Conservation (phyloP, 30 jellyfish, hydroid and myxozoan genomes). For the Mastigias papua region DNA sequence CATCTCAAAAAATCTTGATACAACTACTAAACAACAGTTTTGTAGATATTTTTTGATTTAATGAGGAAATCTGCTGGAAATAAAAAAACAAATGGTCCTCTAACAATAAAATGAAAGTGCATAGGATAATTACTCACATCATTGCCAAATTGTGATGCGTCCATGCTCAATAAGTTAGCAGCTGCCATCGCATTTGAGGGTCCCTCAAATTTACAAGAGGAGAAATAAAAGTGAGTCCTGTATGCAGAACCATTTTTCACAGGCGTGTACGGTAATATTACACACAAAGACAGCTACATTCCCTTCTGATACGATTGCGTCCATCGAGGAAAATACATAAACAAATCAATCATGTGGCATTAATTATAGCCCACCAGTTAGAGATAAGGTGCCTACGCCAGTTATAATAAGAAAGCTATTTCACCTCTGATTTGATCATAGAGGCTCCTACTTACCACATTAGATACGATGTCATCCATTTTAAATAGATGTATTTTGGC, state of each 20-base stretch:
- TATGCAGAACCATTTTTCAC: background rate
- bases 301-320: no score
- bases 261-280: no score
- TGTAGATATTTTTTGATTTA: no score
- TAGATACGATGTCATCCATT: background rate
- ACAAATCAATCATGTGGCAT: no score
- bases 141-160: constrained; percentile 73
- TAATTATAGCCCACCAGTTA: no score
- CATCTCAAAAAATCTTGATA: no score
- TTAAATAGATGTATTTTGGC: background rate
- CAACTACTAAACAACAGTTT: no score
- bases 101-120: background rate
- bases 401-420: background rate
- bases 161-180: constrained; percentile 48
- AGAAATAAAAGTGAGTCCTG: background rate
- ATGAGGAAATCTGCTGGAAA: no score
- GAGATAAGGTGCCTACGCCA: no score
- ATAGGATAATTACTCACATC: constrained; percentile 29
- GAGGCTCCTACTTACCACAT: background rate
- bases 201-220: constrained; percentile 25
- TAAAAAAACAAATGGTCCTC: no score
- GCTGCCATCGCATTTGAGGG: constrained; percentile 51
- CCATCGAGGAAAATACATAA: no score
- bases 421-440: background rate
- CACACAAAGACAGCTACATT: no score